Evolutionary conservation across 92 coral and sea anemone genomes (phyloP), one percentile per base, ranked within the genome.

Genomic region (Siderastrea radians): DNA sequence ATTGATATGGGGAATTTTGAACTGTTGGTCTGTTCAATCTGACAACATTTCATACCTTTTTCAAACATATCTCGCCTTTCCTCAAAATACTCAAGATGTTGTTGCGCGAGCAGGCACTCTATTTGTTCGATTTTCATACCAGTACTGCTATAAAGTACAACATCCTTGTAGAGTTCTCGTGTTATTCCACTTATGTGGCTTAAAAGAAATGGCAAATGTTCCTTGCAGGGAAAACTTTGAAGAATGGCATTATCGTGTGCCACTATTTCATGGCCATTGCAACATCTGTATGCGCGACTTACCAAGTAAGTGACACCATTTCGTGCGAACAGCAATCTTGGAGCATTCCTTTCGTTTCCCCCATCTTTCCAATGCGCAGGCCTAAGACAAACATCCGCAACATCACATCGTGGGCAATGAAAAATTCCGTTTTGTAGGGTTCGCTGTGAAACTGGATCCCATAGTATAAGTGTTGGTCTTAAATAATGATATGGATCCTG

Each of bases 291-390:
- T 46, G 80, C 87, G 26, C 90, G 74, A 77, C 93, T 90, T 2
- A 90, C 80, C 72, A 90, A 73, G 76, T 54, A 90, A 13, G 80
- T 64, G 47, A 75, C 51, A 16, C 87, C 93, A 71, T 52, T 76
- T 58, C 67, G 52, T 15, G 79, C 74, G 47, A 68, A 81, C 75
- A 77, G 79, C 50, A 79, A 55, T 48, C 89, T 81, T 12, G 85
- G 84, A 43, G 72, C 72, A 75, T 84, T 79, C 69, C 91, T 79
- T 43, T 81, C 79, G 19, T 65, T 87, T 47, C 90, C 66, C 12
- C 91, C 88, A 75, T 91, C 94, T 54, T 91, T 91, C 94, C 91
- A 91, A 72, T 91, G 91, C 49, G 72, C 78, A 69, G 90, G 79
- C 48, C 93, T 49, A 45, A 91, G 84, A 65, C 45, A 83, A 66